Base-by-base conservation (phyloP, 2,113 vertebrate species). In the Alexandromys fortis region DNA sequence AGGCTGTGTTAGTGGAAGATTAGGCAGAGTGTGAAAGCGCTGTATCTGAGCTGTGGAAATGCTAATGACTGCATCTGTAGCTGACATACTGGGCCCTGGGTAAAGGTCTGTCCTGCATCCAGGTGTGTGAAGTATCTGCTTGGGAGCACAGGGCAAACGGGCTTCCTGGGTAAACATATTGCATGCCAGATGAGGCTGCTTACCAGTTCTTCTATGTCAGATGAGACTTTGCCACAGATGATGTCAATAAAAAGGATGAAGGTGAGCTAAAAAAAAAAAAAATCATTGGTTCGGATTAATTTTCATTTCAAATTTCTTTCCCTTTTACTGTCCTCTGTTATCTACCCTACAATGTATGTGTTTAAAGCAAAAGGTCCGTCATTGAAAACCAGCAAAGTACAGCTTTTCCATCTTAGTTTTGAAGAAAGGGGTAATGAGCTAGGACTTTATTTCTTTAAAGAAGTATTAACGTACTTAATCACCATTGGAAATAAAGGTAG, bases 301-400 rank as follows among this genome's bases (percentile, higher is more conserved):
- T 95, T 92, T 94, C 9, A 94, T 90, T 94, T 81, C 49, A 89
- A 33, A 35, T 38, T 79, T 76, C 10, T 45, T 76, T 90, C 73
- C 17, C 75, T 45, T 93, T 85, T 24, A 30, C 83, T 30, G 78
- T 26, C 24, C 42, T 42, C 14, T 75, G 12, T 19, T 19, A 35
- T 45, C 19, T 30, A 38, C 9, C 11, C 17, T 38, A 47, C 14
- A 61, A 35, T 28, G 26, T 63, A n/a, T 86, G 7, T 28, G 55
- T 77, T 91, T 93, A 96, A 93, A 52, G 67, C 33, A 58, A 81
- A 87, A 90, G 35, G 38, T 76, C 10, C 42, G 76, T 16, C 45
- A 38, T 47, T 92, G 58, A 82, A 30, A 76, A 47, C 28, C 52
- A 77, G 70, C n/a, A 42, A 65, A 61, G 38, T 47, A 65, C 35